These are phyloP conservation scores for Ceratina calcarata DNA, from an alignment of 1,140 invertebrate genomes.

Conservation along the genomic window DNA sequence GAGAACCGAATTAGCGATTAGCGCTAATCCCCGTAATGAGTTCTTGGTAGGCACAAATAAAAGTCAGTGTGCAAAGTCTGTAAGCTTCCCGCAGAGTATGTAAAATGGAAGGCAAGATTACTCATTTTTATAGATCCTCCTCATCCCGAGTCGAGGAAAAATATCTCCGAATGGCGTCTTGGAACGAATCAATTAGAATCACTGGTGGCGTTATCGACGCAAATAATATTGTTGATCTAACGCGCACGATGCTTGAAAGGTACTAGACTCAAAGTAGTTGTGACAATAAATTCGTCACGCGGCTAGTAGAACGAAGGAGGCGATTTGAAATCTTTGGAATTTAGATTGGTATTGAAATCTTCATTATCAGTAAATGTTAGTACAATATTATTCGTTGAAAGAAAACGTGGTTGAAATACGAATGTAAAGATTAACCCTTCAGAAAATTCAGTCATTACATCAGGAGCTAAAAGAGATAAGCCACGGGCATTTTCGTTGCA, in stretches of 20 bases:
- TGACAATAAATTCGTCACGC: background rate
- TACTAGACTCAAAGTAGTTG: background rate
- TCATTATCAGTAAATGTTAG: too few relatives aligned
- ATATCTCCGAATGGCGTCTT: background rate
- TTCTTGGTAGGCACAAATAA: constrained; percentile 2
- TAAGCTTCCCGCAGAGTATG: background rate
- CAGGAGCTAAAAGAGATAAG: too few relatives aligned
- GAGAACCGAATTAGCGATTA: constrained; percentile 9
- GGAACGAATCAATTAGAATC: background rate
- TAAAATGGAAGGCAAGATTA: background rate
- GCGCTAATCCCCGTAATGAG: background rate
- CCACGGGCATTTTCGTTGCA: background rate
- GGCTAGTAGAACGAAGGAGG: background rate
- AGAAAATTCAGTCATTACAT: too few relatives aligned
- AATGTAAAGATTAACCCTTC: too few relatives aligned
- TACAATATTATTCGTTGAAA: too few relatives aligned
- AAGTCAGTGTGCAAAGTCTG: background rate
- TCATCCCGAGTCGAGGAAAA: background rate
- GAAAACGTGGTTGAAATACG: too few relatives aligned
- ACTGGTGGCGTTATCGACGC: background rate
- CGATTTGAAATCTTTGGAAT: too few relatives aligned
- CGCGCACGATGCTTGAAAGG: background rate
- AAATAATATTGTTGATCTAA: background rate
- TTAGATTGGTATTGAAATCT: too few relatives aligned
- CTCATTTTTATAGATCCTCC: background rate